phyloP scores from a whole-genome alignment of 2,888 invertebrate species.

The Baronia brevicornis region DNA sequence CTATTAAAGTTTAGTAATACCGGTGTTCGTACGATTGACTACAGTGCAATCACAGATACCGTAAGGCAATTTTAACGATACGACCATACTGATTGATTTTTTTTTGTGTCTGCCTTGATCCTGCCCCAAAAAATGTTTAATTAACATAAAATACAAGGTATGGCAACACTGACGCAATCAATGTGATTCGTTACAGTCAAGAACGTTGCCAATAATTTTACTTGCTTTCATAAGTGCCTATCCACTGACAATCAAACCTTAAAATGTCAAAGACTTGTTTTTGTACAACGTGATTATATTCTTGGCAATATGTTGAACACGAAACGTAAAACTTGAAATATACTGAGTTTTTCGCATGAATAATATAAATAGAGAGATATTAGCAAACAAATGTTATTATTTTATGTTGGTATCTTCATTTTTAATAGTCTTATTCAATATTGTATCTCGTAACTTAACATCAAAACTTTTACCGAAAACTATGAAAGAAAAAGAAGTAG shows the following conservation, averaged over 20 bases:
- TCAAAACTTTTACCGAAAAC: too few species aligned
- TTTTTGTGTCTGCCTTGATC: constrained; percentile 20
- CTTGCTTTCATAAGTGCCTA: constrained; percentile 8
- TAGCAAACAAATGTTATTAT: too few species aligned
- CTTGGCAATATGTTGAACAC: too few species aligned
- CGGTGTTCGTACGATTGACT: constrained; percentile 36
- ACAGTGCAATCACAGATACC: constrained; percentile 29
- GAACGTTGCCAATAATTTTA: constrained; percentile 10
- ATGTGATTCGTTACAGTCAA: constrained; percentile 5
- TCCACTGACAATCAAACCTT: constrained; percentile 3
- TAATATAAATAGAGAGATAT: too few species aligned
- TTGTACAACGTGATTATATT: too few species aligned
- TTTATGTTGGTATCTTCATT: too few species aligned
- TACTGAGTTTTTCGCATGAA: too few species aligned
- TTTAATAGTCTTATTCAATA: too few species aligned
- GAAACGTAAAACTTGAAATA: too few species aligned
- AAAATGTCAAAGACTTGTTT: constrained; percentile 1
- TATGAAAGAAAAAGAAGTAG: too few species aligned
- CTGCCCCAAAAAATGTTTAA: constrained; percentile 18
- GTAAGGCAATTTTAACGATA: constrained; percentile 29
- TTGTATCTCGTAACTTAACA: too few species aligned
- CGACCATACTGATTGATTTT: constrained; percentile 27
- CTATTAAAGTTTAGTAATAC: constrained; percentile 49
- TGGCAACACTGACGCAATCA: constrained; percentile 16
- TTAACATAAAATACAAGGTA: constrained; percentile 17